A percentile compares a stretch with the other conserved stretches of the same genome.
Evolutionary conservation across 2,888 invertebrate genomes (phyloP).

Genomic region (Hemithea aestivaria): DNA sequence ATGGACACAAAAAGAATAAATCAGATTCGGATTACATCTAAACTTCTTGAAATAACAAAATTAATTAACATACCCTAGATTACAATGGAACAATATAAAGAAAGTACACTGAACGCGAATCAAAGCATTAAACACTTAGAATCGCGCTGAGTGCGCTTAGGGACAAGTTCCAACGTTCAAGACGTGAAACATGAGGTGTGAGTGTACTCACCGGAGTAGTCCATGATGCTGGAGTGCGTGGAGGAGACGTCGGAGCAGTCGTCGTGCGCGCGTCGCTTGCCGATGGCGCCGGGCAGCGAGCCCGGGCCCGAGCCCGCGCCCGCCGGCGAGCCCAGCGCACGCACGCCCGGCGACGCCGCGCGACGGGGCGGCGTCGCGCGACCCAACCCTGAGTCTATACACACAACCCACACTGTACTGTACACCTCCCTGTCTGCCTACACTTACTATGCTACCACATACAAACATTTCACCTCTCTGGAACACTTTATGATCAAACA

Average conservation of each 20-base stretch:
- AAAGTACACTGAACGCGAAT: too few relatives aligned
- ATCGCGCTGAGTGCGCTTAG: too few relatives aligned
- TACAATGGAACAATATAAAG: too few relatives aligned
- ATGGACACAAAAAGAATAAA: too few relatives aligned
- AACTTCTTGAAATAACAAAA: too few relatives aligned
- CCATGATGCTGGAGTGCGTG: conserved; percentile 91
- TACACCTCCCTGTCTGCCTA: conserved; percentile 12
- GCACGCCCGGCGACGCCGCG: conserved; percentile 91
- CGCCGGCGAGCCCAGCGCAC: conserved; percentile 87
- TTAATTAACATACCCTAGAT: too few relatives aligned
- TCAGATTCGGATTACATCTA: too few relatives aligned
- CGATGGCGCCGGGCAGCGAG: conserved; percentile 91
- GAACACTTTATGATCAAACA: too few relatives aligned
- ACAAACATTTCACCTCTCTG: too few relatives aligned
- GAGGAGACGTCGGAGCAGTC: conserved; percentile 93
- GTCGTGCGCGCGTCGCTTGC: conserved; percentile 85
- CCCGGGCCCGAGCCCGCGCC: conserved; percentile 82
- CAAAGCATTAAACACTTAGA: too few relatives aligned
- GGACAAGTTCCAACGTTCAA: too few relatives aligned
- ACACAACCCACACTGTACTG: conserved; percentile 42
- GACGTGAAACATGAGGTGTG: too few relatives aligned
- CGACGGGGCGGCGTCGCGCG: conserved; percentile 92
- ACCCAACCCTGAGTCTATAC: conserved; percentile 91
- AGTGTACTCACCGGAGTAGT: conserved; percentile 87
- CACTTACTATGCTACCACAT: background rate